Evolutionary conservation across 2,888 invertebrate genomes (phyloP).

Genomic region (Cerastis leucographa): DNA sequence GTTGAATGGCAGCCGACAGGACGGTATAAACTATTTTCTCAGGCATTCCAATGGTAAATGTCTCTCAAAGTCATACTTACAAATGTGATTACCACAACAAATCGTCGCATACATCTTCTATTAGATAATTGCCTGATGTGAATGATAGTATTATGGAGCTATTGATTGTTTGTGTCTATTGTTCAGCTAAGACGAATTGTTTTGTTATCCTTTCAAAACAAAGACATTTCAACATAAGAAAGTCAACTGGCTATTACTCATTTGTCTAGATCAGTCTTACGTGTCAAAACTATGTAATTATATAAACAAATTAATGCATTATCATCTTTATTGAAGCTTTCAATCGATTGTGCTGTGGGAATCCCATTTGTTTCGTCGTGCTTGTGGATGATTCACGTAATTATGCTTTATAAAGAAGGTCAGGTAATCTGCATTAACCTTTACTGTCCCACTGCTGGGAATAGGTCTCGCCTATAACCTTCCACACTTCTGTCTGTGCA

Average conservation of each 20-base stretch:
- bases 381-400: background rate
- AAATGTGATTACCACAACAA: background rate
- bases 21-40: background rate
- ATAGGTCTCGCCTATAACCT: background rate
- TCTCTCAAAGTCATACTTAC: background rate
- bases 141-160: background rate
- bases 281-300: background rate
- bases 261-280: background rate
- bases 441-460: background rate
- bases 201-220: slow-evolving; percentile 2
- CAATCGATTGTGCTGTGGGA: slow-evolving; percentile 11
- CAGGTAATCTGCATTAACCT: background rate
- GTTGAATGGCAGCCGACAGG: background rate
- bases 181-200: background rate
- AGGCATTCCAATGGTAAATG: background rate
- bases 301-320: slow-evolving; percentile 25
- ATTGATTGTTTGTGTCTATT: slow-evolving; percentile 22
- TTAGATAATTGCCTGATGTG: background rate
- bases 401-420: background rate
- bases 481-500: background rate
- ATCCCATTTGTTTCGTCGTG: slow-evolving; percentile 15
- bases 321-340: slow-evolving; percentile 5
- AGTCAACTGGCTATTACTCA: background rate
- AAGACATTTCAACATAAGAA: background rate
- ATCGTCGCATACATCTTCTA: background rate